Evolutionary conservation across 2,888 invertebrate species (phyloP), one percentile per base, ranked within the genome.

Genomic region (Metopia argyrocephala): DNA sequence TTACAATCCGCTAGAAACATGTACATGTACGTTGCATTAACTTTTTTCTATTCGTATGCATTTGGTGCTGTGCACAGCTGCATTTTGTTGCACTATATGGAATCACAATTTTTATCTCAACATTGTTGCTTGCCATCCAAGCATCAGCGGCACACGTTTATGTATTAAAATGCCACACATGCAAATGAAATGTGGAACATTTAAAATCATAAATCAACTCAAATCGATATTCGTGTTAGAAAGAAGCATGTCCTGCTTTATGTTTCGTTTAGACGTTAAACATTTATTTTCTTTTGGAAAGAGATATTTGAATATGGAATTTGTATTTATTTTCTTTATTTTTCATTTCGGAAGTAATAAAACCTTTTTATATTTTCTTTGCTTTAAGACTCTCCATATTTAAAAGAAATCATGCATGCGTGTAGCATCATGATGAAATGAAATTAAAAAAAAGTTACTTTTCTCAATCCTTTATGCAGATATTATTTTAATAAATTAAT

Each of bases 121-220:
- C 38, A 61, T 38, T 61, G 5, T 61, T 18, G 48, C 38, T n/a
- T 15, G 48, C 38, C 27, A 2, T 20, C 3, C 15, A 5, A 28
- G n/a, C n/a, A n/a, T n/a, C n/a, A n/a, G n/a, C n/a, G 3, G 6
- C 31, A 31, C 31, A 31, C 31, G 59, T 21, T 38, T 59, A 5
- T 21, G 15, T 5, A 21, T 48, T 3, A 15, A 38, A 21, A 38
- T 38, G 38, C 59, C 23, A 61, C 59, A 45, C 59, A 61, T 38
- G 59, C 23, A 61, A 61, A 31, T 21, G 7, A 21, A 38, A 12
- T 31, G 31, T 7, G 7, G 31, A 31, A 45, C 23, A 3, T 45
- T 23, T 31, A 45, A 45, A 48, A 61, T 61, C 38, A 5, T 23
- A 61, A 61, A 61, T 59, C 38, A 38, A 38, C 38, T 59, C 21